phyloP scores from a whole-genome alignment of 2,888 invertebrate genomes.

The Plusia festucae region DNA sequence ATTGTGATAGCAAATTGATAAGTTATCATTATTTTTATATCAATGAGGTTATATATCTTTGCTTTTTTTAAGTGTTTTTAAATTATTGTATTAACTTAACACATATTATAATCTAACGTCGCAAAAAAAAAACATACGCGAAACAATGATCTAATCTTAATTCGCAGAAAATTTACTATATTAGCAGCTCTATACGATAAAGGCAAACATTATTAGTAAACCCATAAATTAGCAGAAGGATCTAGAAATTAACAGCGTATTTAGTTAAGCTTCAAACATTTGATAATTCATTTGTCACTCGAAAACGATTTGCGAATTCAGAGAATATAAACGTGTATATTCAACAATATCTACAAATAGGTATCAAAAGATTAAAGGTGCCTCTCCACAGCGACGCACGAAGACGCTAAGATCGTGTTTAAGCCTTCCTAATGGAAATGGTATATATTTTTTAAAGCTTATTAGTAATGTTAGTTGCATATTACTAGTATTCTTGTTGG shows the following conservation, averaged over 20 bases:
- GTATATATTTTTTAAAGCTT: too few species aligned
- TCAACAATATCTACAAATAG: not conserved
- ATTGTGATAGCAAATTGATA: too few species aligned
- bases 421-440: too few species aligned
- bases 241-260: constrained; percentile 38
- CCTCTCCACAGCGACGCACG: too few species aligned
- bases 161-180: constrained; percentile 45
- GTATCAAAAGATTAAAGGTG: constrained; percentile 10
- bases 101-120: too few species aligned
- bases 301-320: constrained; percentile 35
- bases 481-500: too few species aligned
- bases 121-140: constrained; percentile 23
- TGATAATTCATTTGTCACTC: constrained; percentile 34
- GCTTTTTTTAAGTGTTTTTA: too few species aligned
- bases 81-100: too few species aligned
- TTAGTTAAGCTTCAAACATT: constrained; percentile 35
- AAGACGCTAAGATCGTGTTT: too few species aligned
- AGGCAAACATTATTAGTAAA: constrained; percentile 43
- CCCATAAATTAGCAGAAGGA: constrained; percentile 49
- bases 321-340: constrained; percentile 13
- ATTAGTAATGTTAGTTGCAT: too few species aligned
- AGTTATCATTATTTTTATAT: not conserved
- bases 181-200: constrained; percentile 37
- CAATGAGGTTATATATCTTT: too few species aligned
- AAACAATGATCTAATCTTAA: constrained; percentile 19